Conservation (phyloP, 2,888 invertebrate genomes). For the Marronus borbonicus region DNA sequence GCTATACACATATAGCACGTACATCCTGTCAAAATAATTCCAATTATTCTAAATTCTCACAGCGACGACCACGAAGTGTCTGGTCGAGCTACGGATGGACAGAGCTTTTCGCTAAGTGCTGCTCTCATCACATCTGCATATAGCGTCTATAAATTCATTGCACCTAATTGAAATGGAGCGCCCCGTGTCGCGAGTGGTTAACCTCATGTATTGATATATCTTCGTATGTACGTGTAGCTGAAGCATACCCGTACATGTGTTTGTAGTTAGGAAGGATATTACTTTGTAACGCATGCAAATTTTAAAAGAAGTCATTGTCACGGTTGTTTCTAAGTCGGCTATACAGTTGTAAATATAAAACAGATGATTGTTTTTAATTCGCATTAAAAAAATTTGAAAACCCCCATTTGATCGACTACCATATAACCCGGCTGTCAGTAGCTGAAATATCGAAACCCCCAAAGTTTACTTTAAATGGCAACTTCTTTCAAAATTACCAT, state of each 20-base stretch:
- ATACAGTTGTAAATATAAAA: too few species aligned
- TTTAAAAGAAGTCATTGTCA: too few species aligned
- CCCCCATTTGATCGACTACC: too few species aligned
- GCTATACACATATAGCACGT: neutral
- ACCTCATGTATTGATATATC: constrained; percentile 46
- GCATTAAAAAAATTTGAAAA: too few species aligned
- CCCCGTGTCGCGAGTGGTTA: constrained; percentile 49
- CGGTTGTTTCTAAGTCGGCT: too few species aligned
- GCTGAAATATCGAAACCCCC: too few species aligned
- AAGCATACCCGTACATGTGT: neutral
- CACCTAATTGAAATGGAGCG: constrained; percentile 55
- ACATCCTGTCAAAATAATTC: constrained; percentile 39
- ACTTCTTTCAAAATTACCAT: too few species aligned
- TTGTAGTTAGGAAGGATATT: neutral
- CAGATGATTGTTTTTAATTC: too few species aligned
- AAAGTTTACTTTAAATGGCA: too few species aligned
- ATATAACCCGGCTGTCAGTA: too few species aligned
- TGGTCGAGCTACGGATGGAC: constrained; percentile 22
- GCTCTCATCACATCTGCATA: constrained; percentile 52
- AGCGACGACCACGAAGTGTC: neutral
- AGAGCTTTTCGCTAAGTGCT: constrained; percentile 36
- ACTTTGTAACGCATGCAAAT: neutral
- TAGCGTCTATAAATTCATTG: constrained; percentile 54
- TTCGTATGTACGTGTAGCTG: neutral
- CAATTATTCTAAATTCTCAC: constrained; percentile 31